phyloP scores from a whole-genome alignment of 2,113 vertebrate species.

The Nothocercus nigrocapillus region DNA sequence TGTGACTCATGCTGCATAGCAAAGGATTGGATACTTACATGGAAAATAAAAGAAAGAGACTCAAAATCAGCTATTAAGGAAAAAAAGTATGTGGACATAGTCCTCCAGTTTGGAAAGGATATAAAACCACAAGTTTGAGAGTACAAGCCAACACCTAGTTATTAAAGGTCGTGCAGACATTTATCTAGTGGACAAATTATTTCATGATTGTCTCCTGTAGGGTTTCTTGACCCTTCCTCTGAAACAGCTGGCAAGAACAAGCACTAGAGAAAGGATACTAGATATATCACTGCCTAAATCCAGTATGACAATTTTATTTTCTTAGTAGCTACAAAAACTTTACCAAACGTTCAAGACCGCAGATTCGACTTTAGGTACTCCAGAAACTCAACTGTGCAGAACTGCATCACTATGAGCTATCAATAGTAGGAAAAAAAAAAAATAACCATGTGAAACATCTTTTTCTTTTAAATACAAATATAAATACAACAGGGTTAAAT shows the following conservation, averaged over 20 bases:
- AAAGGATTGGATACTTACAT: not conserved
- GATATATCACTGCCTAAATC: not conserved
- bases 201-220: not conserved
- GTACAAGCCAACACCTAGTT: not conserved
- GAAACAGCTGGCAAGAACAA: not conserved
- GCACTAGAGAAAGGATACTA: not conserved
- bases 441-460: not conserved
- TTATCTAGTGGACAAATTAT: not conserved
- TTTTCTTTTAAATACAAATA: not conserved
- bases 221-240: not conserved
- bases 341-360: not conserved
- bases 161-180: not conserved
- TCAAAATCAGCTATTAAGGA: not conserved
- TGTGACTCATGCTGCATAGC: slow-evolving; percentile 42
- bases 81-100: not conserved
- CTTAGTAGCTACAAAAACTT: not conserved
- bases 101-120: slow-evolving; percentile 14
- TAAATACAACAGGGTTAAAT: not conserved
- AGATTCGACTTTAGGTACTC: not conserved
- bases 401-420: not conserved
- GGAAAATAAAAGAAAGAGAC: slow-evolving; percentile 44
- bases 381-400: not conserved
- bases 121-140: not conserved
- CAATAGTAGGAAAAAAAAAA: not conserved
- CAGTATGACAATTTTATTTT: not conserved